phyloP scores from a whole-genome alignment of 2,888 invertebrate species.

The Tetheella fluctuosa region DNA sequence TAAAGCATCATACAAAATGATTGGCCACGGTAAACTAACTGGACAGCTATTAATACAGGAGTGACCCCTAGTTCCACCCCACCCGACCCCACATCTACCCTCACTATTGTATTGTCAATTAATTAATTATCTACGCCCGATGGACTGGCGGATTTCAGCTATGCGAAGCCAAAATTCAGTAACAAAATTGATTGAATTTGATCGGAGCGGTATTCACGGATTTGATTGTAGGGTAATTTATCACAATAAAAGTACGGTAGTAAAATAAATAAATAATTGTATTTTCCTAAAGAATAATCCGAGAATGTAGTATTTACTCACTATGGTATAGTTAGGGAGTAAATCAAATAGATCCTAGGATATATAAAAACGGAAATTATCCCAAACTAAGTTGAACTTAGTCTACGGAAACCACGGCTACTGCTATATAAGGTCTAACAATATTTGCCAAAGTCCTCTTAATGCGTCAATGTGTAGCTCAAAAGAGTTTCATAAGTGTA shows the following conservation, averaged over 20 bases:
- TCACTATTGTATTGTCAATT: conserved; percentile 68
- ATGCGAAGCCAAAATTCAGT: conserved; percentile 61
- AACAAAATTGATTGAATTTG: conserved; percentile 63
- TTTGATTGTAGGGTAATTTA: neutral
- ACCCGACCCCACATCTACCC: conserved; percentile 33
- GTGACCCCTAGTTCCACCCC: conserved; percentile 41
- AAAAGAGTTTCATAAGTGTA: too few species aligned
- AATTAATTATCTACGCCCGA: conserved; percentile 73
- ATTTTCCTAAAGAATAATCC: too few species aligned
- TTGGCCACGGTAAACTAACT: conserved; percentile 65
- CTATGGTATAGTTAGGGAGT: too few species aligned
- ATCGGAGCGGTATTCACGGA: conserved; percentile 24
- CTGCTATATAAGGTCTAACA: too few species aligned
- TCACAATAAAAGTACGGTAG: neutral
- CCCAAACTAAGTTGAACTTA: too few species aligned
- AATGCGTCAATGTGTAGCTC: too few species aligned
- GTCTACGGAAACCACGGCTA: too few species aligned
- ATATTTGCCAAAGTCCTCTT: too few species aligned
- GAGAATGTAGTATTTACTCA: too few species aligned
- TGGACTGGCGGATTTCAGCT: conserved; percentile 44
- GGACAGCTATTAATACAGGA: conserved; percentile 37
- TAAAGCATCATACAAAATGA: conserved; percentile 52
- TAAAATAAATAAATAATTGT: neutral
- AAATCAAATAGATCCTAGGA: too few species aligned
- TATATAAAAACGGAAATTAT: too few species aligned